Evolutionary conservation across 2,888 invertebrate species (phyloP), one percentile per base, ranked within the genome.

Genomic region (Syrphus vitripennis): DNA sequence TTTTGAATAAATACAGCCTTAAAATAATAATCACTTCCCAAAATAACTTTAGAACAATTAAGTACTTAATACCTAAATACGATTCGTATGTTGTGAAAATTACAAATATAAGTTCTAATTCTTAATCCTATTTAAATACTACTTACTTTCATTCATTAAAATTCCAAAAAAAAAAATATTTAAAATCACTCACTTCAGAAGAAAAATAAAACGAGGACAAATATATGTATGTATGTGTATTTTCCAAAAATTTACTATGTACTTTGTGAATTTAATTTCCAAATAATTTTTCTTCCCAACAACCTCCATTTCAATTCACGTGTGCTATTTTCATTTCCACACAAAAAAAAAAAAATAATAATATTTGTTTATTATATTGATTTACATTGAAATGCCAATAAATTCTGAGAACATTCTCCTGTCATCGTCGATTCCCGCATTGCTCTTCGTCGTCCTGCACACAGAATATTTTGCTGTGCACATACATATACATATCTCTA

Each of bases 361-460:
- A 45, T 19, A 75, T 82, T 45, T 71, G 63, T 65, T 67, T 67
- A 65, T 65, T 26, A 34, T 42, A 57, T 71, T 76, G 37, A 69
- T 83, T 59, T 74, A 69, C 74, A 69, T 79, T 63, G 74, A 74
- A 74, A 83, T 70, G 79, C 75, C 75, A 83, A 83, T 80, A 77
- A 81, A 81, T 84, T 71, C 19, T 19, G 14, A 50, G 3, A 50
- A 37, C 21, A 67, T 50, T 21, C 34, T 67, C 34, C 48, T 67
- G 67, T 50, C 50, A 50, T 50, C 40, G 26, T 10, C 37, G 26
- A 50, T 21, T 16, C 37, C 26, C 65, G n/a, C n/a, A 48, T 29
- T 34, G 19, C 21, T 42, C n/a, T n/a, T n/a, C n/a, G n/a, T n/a
- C 19, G 37, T 70, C 14, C 21, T 19, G 21, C 10, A 3, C 40